Evolutionary conservation across 2,888 invertebrate genomes (phyloP).

Genomic region (Aporophyla nigra): DNA sequence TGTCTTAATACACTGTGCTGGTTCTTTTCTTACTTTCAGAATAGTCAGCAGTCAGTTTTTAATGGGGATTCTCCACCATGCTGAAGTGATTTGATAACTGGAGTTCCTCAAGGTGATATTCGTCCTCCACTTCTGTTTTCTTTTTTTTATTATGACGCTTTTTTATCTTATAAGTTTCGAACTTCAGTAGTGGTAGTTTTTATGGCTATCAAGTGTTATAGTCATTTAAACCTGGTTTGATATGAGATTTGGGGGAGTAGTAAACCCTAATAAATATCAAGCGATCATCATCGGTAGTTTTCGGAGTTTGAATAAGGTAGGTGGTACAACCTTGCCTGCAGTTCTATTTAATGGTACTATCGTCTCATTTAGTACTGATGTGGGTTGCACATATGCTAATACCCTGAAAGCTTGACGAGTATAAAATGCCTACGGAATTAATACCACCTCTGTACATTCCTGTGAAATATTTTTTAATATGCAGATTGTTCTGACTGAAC

Average conservation of each 20-base stretch:
- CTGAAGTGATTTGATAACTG: neutral
- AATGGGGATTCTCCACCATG: neutral
- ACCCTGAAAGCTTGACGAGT: no score
- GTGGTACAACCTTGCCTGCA: neutral
- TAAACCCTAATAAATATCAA: neutral
- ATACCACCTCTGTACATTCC: no score
- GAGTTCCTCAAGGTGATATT: neutral
- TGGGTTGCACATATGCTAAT: no score
- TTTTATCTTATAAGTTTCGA: neutral
- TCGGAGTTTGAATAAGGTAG: neutral
- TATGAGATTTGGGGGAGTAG: neutral
- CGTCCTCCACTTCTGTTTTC: no score
- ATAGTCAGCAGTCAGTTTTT: neutral
- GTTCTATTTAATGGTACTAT: no score
- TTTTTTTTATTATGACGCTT: no score
- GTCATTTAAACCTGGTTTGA: neutral
- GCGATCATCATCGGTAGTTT: neutral
- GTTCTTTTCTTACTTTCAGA: neutral
- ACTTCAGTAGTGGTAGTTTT: neutral
- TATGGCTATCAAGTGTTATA: no score
- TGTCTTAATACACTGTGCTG: no score
- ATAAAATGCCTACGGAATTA: no score
- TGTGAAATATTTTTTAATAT: no score
- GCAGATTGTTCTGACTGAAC: no score
- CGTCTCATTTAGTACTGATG: no score